A percentile compares a stretch with the other conserved stretches of the same genome.
These are phyloP conservation scores for Parascotia fuliginaria DNA, from an alignment of 2,888 invertebrate species.

Conservation along the genomic window DNA sequence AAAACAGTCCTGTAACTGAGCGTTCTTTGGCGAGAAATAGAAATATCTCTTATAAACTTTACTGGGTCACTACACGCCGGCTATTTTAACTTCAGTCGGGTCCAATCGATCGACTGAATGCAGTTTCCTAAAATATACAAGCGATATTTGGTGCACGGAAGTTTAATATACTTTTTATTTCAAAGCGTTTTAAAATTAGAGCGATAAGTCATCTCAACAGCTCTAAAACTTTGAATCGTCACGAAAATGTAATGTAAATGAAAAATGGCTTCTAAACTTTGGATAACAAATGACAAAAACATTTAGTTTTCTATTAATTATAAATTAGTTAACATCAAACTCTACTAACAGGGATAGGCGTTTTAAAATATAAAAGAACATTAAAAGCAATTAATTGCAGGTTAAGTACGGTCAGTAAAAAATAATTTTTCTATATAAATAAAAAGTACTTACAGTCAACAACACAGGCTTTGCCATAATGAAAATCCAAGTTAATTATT, in stretches of 20 bases:
- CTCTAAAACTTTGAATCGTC: not conserved
- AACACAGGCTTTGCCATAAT: slow-evolving; percentile 18
- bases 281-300: too few species aligned
- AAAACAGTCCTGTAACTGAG: not conserved
- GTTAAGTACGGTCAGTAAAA: not conserved
- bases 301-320: too few species aligned
- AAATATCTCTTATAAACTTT: slow-evolving; percentile 19
- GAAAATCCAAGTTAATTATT: slow-evolving; percentile 5
- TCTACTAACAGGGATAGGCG: too few species aligned
- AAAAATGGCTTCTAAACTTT: not conserved
- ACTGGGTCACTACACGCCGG: slow-evolving; percentile 50
- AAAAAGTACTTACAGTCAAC: slow-evolving; percentile 30
- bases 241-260: too few species aligned
- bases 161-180: slow-evolving; percentile 7
- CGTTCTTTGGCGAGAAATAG: slow-evolving; percentile 18
- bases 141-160: slow-evolving; percentile 17
- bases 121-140: slow-evolving; percentile 57
- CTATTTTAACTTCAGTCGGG: slow-evolving; percentile 54
- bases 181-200: slow-evolving; percentile 1
- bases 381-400: too few species aligned
- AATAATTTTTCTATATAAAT: not conserved
- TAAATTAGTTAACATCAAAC: too few species aligned
- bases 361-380: too few species aligned
- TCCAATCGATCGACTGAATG: slow-evolving; percentile 62
- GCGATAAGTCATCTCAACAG: not conserved